A percentile compares a stretch with the other conserved stretches of the same genome.
phyloP scores from a whole-genome alignment of 2,113 vertebrate genomes.

The Sceloporus undulatus region DNA sequence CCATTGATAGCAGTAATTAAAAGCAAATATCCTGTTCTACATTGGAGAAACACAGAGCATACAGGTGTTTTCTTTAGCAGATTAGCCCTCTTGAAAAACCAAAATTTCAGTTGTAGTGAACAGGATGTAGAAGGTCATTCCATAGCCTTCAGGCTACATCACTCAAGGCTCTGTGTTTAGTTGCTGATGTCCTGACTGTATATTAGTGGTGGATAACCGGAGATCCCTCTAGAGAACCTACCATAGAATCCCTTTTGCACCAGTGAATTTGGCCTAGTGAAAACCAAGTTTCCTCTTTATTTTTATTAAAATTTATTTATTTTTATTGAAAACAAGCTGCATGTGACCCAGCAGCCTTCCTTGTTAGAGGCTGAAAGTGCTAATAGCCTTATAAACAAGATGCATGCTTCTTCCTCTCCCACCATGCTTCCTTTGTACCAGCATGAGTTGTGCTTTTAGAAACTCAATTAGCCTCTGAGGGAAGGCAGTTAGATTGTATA shows the following conservation, averaged over 20 bases:
- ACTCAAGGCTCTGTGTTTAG: too few species aligned
- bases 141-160: too few species aligned
- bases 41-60: too few species aligned
- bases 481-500: not conserved
- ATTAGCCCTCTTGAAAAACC: too few species aligned
- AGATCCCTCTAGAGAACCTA: not conserved
- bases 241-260: not conserved
- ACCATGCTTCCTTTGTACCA: too few species aligned
- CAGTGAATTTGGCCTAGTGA: not conserved
- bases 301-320: not conserved
- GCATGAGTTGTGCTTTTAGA: too few species aligned
- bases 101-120: too few species aligned
- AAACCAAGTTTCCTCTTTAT: not conserved
- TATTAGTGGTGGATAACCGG: too few species aligned
- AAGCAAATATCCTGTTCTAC: not conserved
- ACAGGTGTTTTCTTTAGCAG: too few species aligned
- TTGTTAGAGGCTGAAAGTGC: not conserved
- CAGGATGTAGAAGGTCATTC: too few species aligned
- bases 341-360: not conserved
- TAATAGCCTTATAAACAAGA: not conserved
- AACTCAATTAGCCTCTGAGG: not conserved
- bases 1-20: not conserved
- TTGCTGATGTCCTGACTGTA: too few species aligned
- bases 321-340: not conserved
- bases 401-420: not conserved